Conservation (phyloP, 2,888 invertebrate species). For the Hydriomena furcata region DNA sequence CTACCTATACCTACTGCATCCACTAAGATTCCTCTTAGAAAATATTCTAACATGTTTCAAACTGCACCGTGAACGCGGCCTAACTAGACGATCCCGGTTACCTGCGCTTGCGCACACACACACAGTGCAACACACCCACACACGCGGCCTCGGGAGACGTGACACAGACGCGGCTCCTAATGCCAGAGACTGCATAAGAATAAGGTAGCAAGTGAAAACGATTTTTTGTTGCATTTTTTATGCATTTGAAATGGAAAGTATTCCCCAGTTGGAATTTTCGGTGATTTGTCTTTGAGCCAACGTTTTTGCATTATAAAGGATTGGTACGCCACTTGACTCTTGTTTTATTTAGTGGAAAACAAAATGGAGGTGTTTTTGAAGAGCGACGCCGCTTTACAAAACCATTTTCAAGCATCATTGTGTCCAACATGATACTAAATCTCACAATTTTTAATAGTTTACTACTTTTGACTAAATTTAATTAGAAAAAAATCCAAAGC, state of each 20-base stretch:
- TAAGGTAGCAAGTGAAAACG: constrained; percentile 57
- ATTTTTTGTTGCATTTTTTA: constrained; percentile 38
- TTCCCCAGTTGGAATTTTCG: constrained; percentile 38
- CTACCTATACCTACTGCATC: constrained; percentile 32
- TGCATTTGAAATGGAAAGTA: constrained; percentile 36
- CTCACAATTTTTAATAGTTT: too few relatives aligned
- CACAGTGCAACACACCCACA: constrained; percentile 38
- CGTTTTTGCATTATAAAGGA: constrained; percentile 23
- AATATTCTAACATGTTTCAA: constrained; percentile 58
- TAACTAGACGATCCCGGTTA: constrained; percentile 76
- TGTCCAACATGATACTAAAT: neutral
- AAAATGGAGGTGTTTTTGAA: constrained; percentile 1
- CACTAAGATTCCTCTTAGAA: constrained; percentile 72
- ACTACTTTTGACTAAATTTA: too few relatives aligned
- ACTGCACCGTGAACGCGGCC: constrained; percentile 56
- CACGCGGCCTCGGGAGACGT: constrained; percentile 52
- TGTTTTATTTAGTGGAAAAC: constrained; percentile 14
- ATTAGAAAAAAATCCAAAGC: too few relatives aligned
- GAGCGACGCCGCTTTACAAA: too few relatives aligned
- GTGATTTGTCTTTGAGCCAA: constrained; percentile 30
- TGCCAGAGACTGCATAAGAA: constrained; percentile 53
- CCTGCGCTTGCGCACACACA: constrained; percentile 66
- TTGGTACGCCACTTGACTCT: constrained; percentile 8
- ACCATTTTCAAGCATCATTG: constrained; percentile 2
- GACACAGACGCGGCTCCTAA: constrained; percentile 71